Evolutionary conservation across 2,797 vertebrate species (phyloP).

Genomic region (Sus cebifrons): DNA sequence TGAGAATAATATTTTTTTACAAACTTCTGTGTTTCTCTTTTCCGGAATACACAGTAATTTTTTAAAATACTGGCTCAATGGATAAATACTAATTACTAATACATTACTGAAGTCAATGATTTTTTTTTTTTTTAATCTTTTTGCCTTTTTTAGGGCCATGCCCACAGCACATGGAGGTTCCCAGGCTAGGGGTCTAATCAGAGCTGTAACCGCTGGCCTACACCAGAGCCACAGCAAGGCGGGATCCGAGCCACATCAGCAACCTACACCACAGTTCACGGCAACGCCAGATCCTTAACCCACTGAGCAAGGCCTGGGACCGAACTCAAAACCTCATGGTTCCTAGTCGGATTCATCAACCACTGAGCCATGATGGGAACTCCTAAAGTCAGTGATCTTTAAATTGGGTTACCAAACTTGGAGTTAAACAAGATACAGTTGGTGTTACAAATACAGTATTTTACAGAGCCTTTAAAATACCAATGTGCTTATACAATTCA

Average conservation of each 20-base stretch:
- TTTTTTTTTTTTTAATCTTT: background rate
- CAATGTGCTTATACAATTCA: background rate
- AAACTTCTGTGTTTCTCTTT: background rate
- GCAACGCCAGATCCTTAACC: too few species aligned
- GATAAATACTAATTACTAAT: background rate
- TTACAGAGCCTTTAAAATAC: background rate
- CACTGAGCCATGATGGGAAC: too few species aligned
- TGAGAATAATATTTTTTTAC: background rate
- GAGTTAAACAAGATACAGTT: background rate
- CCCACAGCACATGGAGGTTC: too few species aligned
- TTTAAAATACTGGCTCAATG: background rate
- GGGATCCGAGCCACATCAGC: too few species aligned
- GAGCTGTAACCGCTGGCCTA: too few species aligned
- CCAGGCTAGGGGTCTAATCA: too few species aligned
- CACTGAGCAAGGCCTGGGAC: too few species aligned
- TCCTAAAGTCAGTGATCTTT: background rate
- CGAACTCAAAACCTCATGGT: too few species aligned
- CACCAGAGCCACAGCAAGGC: too few species aligned
- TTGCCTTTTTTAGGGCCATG: too few species aligned
- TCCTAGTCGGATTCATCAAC: too few species aligned
- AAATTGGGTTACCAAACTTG: background rate
- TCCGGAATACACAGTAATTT: background rate
- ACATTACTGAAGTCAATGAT: background rate
- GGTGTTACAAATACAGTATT: background rate
- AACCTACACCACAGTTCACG: too few species aligned